A percentile compares a stretch with the other conserved stretches of the same genome.
These are phyloP conservation scores for Tragelaphus scriptus DNA, from an alignment of 2,113 vertebrate species.

Conservation along the genomic window DNA sequence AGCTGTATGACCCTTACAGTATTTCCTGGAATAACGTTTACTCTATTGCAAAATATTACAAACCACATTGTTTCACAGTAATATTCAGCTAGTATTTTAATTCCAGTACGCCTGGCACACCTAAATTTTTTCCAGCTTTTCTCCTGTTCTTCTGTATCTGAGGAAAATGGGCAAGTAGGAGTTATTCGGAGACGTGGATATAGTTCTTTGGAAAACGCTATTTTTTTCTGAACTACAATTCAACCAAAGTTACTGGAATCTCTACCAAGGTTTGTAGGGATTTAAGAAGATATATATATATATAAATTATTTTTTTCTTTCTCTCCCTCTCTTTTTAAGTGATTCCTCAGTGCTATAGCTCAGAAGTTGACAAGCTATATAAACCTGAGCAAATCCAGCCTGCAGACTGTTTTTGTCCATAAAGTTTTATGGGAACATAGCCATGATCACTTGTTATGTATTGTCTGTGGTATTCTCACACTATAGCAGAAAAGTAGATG, in stretches of 20 bases:
- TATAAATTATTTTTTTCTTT: accelerated
- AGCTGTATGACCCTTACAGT: not conserved
- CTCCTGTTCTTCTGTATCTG: not conserved
- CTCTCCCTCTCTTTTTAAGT: not conserved
- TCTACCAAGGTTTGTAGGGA: constrained; percentile 2
- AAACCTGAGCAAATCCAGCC: not conserved
- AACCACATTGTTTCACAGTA: not conserved
- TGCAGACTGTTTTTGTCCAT: not conserved
- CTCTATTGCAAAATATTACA: constrained; percentile 43
- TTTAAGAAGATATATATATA: not conserved
- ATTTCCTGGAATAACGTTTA: constrained; percentile 38
- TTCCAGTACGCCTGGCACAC: not conserved
- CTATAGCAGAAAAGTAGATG: not conserved
- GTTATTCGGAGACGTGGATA: not conserved
- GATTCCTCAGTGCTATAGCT: not conserved
- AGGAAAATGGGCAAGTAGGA: not conserved
- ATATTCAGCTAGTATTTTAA: not conserved
- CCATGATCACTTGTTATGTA: not conserved
- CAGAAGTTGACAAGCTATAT: not conserved
- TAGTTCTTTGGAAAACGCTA: not conserved
- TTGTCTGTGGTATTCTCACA: not conserved
- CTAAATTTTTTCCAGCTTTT: not conserved
- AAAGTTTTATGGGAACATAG: not conserved
- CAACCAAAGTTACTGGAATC: not conserved
- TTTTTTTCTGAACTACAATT: not conserved